A percentile compares a stretch with the other conserved stretches of the same genome.
phyloP scores from a whole-genome alignment of 2,113 vertebrate species.

The Casuarius casuarius region DNA sequence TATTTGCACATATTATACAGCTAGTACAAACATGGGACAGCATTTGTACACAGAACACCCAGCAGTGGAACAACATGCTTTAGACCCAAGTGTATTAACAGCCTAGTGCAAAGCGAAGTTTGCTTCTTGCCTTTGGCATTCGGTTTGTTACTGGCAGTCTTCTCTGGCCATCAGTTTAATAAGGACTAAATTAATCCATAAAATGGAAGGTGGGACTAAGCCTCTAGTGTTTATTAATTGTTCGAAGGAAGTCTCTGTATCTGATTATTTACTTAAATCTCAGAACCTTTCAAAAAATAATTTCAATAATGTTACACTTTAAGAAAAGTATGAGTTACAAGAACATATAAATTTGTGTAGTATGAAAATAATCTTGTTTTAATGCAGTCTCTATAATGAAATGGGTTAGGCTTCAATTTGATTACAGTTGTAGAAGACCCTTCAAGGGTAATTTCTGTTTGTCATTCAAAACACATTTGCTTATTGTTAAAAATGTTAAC shows the following conservation, averaged over 20 bases:
- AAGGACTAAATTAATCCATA: neutral
- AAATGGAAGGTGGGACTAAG: neutral
- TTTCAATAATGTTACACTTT: neutral
- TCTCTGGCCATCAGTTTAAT: neutral
- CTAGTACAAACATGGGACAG: neutral
- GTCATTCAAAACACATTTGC: neutral
- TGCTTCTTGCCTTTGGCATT: neutral
- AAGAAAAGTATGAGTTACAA: neutral
- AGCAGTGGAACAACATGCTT: neutral
- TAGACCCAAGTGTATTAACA: neutral
- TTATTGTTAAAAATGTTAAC: slow-evolving; percentile 7
- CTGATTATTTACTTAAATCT: neutral
- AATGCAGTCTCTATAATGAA: neutral
- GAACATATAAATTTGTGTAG: neutral
- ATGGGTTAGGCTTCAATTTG: neutral
- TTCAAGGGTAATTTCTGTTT: neutral
- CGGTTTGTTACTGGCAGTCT: neutral
- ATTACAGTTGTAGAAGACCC: neutral
- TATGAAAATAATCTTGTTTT: neutral
- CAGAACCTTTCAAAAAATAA: neutral
- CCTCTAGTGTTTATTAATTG: neutral
- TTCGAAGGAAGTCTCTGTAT: neutral
- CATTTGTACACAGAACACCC: neutral
- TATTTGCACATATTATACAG: neutral
- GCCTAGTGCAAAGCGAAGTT: neutral